Conservation (phyloP, 2,888 invertebrate genomes). For the Athalia cordata region DNA sequence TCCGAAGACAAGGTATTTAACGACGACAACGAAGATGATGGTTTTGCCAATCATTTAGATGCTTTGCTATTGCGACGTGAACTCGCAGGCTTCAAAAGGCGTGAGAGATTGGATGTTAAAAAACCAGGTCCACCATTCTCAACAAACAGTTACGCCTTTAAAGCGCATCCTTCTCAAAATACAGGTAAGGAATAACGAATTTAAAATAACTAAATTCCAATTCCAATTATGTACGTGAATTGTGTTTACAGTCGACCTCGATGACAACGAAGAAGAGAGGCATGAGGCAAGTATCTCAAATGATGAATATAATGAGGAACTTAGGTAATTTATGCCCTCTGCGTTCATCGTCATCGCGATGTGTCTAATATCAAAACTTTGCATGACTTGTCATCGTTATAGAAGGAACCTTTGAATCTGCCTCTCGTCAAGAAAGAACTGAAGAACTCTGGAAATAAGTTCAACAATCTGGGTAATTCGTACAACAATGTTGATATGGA, state of each 20-base stretch:
- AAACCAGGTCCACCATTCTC: slow-evolving; percentile 93
- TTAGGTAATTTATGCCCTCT: too few species aligned
- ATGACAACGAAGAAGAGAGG: slow-evolving; percentile 12
- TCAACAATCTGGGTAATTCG: slow-evolving; percentile 38
- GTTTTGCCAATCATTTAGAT: slow-evolving; percentile 73
- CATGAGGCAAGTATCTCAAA: slow-evolving; percentile 30
- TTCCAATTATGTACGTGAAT: background rate
- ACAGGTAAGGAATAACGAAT: slow-evolving; percentile 8
- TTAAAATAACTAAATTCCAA: background rate
- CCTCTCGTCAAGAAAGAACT: slow-evolving; percentile 64
- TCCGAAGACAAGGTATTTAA: slow-evolving; percentile 63
- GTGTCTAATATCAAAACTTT: too few species aligned
- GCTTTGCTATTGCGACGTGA: slow-evolving; percentile 61
- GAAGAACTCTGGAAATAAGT: slow-evolving; percentile 45
- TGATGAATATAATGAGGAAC: background rate
- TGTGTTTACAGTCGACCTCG: slow-evolving; percentile 7
- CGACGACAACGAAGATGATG: slow-evolving; percentile 63
- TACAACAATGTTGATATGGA: slow-evolving; percentile 81
- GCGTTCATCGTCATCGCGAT: too few species aligned
- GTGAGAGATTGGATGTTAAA: slow-evolving; percentile 93
- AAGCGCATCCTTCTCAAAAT: slow-evolving; percentile 55
- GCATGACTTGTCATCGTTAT: background rate
- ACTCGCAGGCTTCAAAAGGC: slow-evolving; percentile 86
- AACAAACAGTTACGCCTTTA: slow-evolving; percentile 78
- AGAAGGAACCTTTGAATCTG: slow-evolving; percentile 50